Evolutionary conservation across 2,113 vertebrate genomes (phyloP).

Genomic region (Zosterops lateralis): DNA sequence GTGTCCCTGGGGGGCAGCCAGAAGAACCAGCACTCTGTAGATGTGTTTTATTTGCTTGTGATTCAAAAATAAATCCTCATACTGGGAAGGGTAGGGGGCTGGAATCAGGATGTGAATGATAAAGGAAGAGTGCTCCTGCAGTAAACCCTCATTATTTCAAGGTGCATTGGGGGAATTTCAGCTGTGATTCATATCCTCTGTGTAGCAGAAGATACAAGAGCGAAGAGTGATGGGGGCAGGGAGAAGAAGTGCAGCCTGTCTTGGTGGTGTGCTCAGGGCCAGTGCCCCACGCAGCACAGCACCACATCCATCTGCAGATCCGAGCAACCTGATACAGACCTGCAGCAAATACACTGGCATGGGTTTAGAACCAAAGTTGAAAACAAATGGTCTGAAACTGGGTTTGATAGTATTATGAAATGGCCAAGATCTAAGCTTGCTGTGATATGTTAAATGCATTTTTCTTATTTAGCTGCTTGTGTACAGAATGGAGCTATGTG

Average conservation of each 20-base stretch:
- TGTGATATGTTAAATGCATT: not conserved
- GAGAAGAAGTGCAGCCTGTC: not conserved
- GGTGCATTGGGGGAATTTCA: not conserved
- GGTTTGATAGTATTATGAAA: not conserved
- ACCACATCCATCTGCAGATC: accelerated
- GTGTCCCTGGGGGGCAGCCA: not conserved
- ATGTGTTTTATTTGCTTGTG: not conserved
- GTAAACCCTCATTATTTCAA: not conserved
- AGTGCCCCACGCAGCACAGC: accelerated
- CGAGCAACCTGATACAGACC: accelerated
- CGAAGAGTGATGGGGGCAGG: accelerated
- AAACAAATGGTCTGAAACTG: not conserved
- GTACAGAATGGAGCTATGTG: not conserved
- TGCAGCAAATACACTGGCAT: accelerated
- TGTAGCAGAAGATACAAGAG: not conserved
- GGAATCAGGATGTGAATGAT: not conserved
- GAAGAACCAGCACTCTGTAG: not conserved
- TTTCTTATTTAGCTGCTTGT: not conserved
- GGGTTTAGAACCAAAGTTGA: not conserved
- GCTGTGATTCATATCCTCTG: not conserved
- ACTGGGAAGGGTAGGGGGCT: not conserved
- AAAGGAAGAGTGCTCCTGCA: not conserved
- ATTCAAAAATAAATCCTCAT: constrained; percentile 2
- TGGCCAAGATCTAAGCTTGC: not conserved
- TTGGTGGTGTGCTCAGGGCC: accelerated